These are phyloP conservation scores for Pseudomugil gertrudae DNA, from an alignment of 2,797 vertebrate genomes.

Conservation along the genomic window DNA sequence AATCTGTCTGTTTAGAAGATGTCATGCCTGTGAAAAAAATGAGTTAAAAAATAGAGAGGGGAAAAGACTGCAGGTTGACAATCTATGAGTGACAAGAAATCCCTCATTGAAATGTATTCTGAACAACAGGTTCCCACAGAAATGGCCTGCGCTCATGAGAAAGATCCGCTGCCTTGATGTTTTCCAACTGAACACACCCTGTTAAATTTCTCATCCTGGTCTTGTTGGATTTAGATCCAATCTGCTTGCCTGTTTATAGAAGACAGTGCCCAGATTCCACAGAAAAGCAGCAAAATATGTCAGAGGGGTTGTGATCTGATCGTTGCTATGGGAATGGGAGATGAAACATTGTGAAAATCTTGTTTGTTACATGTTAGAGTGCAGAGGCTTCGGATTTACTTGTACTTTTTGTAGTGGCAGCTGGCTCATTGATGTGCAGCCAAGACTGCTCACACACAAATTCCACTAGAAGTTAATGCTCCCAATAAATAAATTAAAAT, in stretches of 20 bases:
- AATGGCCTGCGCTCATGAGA: constrained; percentile 35
- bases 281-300: constrained; percentile 42
- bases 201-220: constrained; percentile 36
- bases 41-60: constrained; percentile 40
- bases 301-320: constrained; percentile 43
- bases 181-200: constrained; percentile 21
- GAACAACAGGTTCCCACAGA: constrained; percentile 42
- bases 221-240: constrained; percentile 51
- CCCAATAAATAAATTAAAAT: constrained; percentile 38
- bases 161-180: constrained; percentile 47
- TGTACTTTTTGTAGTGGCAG: constrained; percentile 22
- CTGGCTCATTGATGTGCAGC: constrained; percentile 19
- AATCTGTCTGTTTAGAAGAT: constrained; percentile 62
- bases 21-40: constrained; percentile 35
- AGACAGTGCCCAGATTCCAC: constrained; percentile 42
- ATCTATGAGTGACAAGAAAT: constrained; percentile 31
- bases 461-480: constrained; percentile 22
- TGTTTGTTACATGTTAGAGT: constrained; percentile 43
- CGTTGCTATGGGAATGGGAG: constrained; percentile 34
- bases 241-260: constrained; percentile 56
- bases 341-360: constrained; percentile 54
- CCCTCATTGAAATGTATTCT: constrained; percentile 29
- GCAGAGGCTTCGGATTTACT: constrained; percentile 33
- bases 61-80: constrained; percentile 29
- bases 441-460: constrained; percentile 7